Base-by-base conservation (phyloP, 2,113 vertebrate species). In the Chitala chitala region DNA sequence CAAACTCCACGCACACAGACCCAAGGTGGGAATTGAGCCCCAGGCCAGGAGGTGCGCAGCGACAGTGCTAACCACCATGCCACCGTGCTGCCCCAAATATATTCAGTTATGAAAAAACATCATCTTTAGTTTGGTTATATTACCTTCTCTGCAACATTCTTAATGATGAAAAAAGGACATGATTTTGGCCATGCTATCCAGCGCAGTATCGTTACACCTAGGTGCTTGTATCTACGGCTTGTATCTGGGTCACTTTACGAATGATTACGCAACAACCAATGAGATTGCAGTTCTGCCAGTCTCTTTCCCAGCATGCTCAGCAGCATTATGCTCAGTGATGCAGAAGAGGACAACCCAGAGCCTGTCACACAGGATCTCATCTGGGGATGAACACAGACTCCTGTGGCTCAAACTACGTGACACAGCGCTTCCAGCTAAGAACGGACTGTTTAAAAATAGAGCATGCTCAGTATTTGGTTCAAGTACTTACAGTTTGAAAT, bases 321-420 rank as follows among this genome's bases (percentile, higher is more conserved):
- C 13, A 22, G 1, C 38, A 24, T 42, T 80, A 78, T 80, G 73
- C 78, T 79, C 79, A 81, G 80, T 85, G 81, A 83, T 78, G 75
- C 55, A 77, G 26, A 15, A 46, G 46, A 59, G 85, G 81, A 82
- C 66, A 85, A 86, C 75, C 69, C 77, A 70, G 46, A 1, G 81
- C 63, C 59, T 85, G 86, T 88, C 88, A 78, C 75, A 40, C 69
- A 20, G 56, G 74, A 87, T 89, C 86, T 79, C 81, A 75, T 88
- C 86, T 82, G 78, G 71, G 75, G 4, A 75, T 0, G 72, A 78
- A 80, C 83, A 80, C 44, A 26, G 15, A 20, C n/a, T 5, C 8
- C 68, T 13, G 20, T 17, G 22, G 64, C 7, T 22, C 36, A 24
- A 40, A 20, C 36, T 20, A 56, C 69, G 42, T 17, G 5, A 15